Base-by-base conservation (phyloP, 92 coral and sea anemone genomes). In the Siderastrea radians region DNA sequence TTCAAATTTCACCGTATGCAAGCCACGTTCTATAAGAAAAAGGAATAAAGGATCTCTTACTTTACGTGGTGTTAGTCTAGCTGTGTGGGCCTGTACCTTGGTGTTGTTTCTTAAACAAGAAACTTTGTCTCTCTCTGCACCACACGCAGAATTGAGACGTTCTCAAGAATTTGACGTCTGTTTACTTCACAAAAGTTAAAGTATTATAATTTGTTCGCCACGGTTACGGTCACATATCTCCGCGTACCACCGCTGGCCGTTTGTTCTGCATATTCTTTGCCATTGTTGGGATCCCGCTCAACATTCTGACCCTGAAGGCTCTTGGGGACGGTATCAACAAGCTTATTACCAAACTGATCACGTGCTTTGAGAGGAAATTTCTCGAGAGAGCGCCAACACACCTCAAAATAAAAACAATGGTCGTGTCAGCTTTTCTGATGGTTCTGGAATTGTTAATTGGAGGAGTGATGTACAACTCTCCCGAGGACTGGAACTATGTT, bases 141-240 rank as follows among this genome's bases (percentile, higher is more conserved):
- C 57, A 6, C 10, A 10, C 57, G 57, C 5, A 53, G 6, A 53
- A 53, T 53, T 53, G 57, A 6, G 10, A 53, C 2, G 57, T 53
- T 53, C 6, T 53, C 57, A 10, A 53, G 6, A 53, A 53, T 53
- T 26, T 26, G 57, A 53, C 2, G 10, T 53, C 57, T 53, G 38
- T 26, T 26, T 26, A 26, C 38, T 26, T 26, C 5, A 53, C 57
- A 53, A 53, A 53, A 53, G 10, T 6, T 53, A 53, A 52, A 9
- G 7, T 9, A 53, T 53, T 53, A 0, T 10, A 53, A 53, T 53
- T 53, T 5, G 6, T 53, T 53, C 57, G 2, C 47, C 38, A 46
- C 82, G 89, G 89, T 47, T 85, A 85, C 50, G 89, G 89, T 49
- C 89, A 85, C 77, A 50, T 85, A 3, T 75, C 89, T 49, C 89